Conservation (phyloP, 2,888 invertebrate genomes). For the Philhelius pedissequus region DNA sequence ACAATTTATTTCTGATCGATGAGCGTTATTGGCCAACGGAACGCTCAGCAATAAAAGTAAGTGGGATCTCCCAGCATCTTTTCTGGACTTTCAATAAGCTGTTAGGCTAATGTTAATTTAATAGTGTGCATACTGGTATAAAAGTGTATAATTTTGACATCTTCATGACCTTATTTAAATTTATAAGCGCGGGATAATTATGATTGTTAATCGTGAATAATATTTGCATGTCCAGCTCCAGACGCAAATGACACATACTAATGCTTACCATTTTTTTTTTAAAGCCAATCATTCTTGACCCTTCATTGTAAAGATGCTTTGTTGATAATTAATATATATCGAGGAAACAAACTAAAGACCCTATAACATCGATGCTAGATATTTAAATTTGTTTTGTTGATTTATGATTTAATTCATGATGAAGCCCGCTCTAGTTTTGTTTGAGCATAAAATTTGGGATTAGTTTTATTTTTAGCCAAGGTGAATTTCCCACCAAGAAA, state of each 20-base stretch:
- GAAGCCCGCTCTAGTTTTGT: constrained; percentile 8
- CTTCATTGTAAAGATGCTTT: not conserved
- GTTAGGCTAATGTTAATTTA: not conserved
- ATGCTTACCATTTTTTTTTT: not conserved
- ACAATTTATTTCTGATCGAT: constrained; percentile 12
- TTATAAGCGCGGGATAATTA: constrained; percentile 9
- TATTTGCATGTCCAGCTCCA: not conserved
- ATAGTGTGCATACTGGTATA: not conserved
- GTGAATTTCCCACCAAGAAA: too few species aligned
- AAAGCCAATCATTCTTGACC: not conserved
- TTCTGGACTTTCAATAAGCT: not conserved
- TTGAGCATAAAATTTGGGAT: too few species aligned
- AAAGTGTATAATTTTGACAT: not conserved
- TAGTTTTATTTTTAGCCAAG: too few species aligned
- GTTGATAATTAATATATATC: constrained; percentile 4
- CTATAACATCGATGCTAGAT: not conserved
- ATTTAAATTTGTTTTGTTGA: not conserved
- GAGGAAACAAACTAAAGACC: not conserved
- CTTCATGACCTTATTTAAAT: constrained; percentile 48
- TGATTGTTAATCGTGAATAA: not conserved
- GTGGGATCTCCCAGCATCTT: not conserved
- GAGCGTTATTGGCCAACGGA: not conserved
- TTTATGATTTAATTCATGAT: constrained; percentile 33
- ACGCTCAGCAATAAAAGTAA: not conserved
- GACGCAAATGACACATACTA: not conserved